Evolutionary conservation across 2,797 vertebrate species (phyloP).

Genomic region (Sarcoramphus papa): DNA sequence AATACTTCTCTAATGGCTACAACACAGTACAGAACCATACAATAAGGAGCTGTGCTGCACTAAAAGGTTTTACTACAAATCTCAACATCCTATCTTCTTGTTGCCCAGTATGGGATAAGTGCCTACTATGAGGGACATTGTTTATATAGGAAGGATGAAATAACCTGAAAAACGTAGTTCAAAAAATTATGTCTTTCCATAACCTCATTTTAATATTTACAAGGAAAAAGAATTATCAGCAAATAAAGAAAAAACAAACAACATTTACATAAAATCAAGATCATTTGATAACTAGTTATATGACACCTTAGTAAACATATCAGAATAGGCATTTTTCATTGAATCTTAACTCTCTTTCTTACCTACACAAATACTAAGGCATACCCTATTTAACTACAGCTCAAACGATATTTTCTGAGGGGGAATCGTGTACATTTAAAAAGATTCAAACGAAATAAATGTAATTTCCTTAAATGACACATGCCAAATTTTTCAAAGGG

Average conservation of each 20-base stretch:
- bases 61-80: background rate
- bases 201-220: background rate
- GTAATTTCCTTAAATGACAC: background rate
- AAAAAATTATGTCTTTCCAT: background rate
- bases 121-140: background rate
- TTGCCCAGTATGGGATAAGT: background rate
- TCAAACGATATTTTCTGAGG: background rate
- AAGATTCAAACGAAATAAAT: background rate
- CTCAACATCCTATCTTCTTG: background rate
- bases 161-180: background rate
- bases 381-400: background rate
- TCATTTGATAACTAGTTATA: background rate
- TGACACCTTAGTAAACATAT: background rate
- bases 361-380: background rate
- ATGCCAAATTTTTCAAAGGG: background rate
- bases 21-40: background rate
- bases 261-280: background rate
- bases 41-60: background rate
- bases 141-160: background rate
- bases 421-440: background rate
- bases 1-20: background rate
- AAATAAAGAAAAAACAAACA: background rate
- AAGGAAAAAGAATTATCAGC: background rate
- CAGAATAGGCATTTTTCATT: background rate
- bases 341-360: background rate